Evolutionary conservation across 2,797 vertebrate species (phyloP), one percentile per base, ranked within the genome.

Genomic region (Todus mexicanus): DNA sequence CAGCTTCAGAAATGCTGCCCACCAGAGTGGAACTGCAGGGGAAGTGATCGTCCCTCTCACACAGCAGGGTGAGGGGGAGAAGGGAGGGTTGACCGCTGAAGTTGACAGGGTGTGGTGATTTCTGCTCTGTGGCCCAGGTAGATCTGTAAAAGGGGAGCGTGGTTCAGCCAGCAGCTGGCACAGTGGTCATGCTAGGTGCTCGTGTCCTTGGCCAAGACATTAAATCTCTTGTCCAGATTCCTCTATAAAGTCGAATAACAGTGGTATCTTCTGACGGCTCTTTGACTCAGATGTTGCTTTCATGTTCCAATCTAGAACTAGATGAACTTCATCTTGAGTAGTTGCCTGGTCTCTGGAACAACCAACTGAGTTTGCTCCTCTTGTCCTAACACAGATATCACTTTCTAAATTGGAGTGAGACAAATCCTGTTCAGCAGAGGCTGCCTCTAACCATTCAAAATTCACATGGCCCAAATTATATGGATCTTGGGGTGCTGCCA

Each of bases 381-480:
- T 31, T 40, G 27, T 51, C 37, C 59, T 57, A 8, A 68, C 14
- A 18, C 17, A 63, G 10, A 12, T 38, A 12, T 7, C 47, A 5
- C 54, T 63, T 48, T 18, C 48, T 75, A n/a, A 69, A 57, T 6
- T 14, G 40, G 17, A 35, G 7, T 22, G 16, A 74, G 40, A 60
- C 43, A 74, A 81, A n/a, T 20, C 20, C 51, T 50, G 23, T 27
- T 11, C 42, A 61, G 37, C 47, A 56, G 13, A 78, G 9, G 10
- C 18, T 74, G 57, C 37, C 38, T 57, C 23, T 51, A 60, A 31
- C 15, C 12, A 70, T 60, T 81, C 87, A 60, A 51, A 89, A 65
- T 50, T 63, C 53, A 68, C 33, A 26, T 0, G 0, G 2, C 5
- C 6, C 0, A 4, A 22, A 33, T 45, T 45, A 29, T 60, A n/a